Base-by-base conservation (phyloP, 1,140 invertebrate genomes). In the Anoplolepis gracilipes region DNA sequence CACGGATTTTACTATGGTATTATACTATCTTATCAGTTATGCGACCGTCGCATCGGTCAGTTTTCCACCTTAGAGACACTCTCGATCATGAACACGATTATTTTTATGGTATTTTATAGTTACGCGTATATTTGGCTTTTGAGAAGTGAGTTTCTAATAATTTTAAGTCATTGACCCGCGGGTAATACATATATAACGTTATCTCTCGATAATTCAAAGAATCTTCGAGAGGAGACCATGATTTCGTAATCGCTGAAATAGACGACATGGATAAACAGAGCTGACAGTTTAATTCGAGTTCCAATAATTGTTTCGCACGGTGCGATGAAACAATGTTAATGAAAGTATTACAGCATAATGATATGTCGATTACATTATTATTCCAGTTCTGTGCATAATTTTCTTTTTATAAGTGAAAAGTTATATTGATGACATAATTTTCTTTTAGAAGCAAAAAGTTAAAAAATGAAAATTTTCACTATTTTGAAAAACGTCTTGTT, bases 1-100 rank as follows among this genome's bases (percentile, higher is more conserved):
- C 7, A 10, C 42, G 28, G n/a, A 59, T 72, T 73, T 73, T 73
- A 82, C 65, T 73, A 73, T n/a, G n/a, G n/a, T n/a, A n/a, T 82
- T 42, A 42, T 42, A 42, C 8, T n/a, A n/a, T n/a, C 78, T 82
- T 82, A 72, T 82, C 78, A 67, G 25, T 82, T 72, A 72, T 6
- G 19, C 78, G 78, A 46, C 25, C 49, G 65, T n/a, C n/a, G n/a
- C n/a, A n/a, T 70, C 65, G 33, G 36, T 82, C 25, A 79, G 65
- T 88, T 78, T 78, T 70, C 61, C 36, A 59, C 30, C 79, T 69
- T 39, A 19, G 7, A 69, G 67, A 72, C 25, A 57, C 13, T 28
- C 13, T 55, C 46, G 42, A 53, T 69, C 36, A 36, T 33, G 64
- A 69, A 16, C 67, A 16, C 46, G 5, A 30, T 28, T 1, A n/a